Conservation (phyloP, 2,797 vertebrate genomes). For the Falco cherrug region DNA sequence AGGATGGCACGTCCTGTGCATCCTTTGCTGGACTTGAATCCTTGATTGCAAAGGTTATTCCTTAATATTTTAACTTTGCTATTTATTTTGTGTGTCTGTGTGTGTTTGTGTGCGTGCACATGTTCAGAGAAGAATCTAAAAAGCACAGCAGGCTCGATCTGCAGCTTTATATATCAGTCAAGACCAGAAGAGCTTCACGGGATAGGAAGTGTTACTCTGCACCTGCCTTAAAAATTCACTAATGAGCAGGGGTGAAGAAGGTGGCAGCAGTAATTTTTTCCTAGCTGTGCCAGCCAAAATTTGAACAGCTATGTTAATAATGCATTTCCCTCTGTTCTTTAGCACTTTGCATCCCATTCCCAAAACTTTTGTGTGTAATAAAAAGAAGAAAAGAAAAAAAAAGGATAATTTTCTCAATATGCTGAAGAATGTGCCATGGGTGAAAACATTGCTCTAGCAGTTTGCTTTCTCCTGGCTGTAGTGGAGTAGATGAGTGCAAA, state of each 20-base stretch:
- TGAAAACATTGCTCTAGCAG: not conserved
- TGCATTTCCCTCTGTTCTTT: not conserved
- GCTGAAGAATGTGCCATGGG: not conserved
- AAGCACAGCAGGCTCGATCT: conserved; percentile 64
- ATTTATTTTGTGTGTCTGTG: not conserved
- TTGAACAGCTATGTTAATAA: not conserved
- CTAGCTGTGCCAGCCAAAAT: not conserved
- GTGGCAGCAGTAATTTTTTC: not conserved
- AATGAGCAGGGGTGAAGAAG: not conserved
- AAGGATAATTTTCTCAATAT: not conserved
- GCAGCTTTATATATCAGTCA: not conserved
- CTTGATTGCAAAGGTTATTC: not conserved
- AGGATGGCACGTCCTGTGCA: not conserved
- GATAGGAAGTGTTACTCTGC: not conserved
- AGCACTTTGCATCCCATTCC: not conserved
- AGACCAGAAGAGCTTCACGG: not conserved
- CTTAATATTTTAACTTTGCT: conserved; percentile 25
- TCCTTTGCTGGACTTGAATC: not conserved
- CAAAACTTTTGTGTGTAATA: not conserved
- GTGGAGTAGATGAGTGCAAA: not conserved
- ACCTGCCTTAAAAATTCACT: not conserved
- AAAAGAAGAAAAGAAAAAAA: not conserved
- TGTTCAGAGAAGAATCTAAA: not conserved
- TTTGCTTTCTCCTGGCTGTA: not conserved
- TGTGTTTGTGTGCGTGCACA: not conserved